These are phyloP conservation scores for Ascaphus truei DNA, from an alignment of 2,113 vertebrate genomes.

Conservation along the genomic window DNA sequence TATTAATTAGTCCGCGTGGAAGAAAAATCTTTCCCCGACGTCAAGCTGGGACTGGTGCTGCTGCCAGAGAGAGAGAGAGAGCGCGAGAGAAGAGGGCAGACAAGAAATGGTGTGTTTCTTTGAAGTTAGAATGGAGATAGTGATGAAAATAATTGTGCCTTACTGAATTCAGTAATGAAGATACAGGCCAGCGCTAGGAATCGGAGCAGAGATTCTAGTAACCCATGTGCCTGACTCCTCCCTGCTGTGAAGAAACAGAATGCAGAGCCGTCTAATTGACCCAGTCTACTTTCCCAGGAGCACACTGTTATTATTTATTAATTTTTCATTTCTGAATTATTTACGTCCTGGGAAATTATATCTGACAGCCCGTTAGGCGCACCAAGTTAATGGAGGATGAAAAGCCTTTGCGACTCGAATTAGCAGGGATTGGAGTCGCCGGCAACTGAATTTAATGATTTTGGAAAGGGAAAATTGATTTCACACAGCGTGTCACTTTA, in stretches of 20 bases:
- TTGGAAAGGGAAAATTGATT: slow-evolving; percentile 77
- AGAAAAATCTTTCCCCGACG: slow-evolving; percentile 73
- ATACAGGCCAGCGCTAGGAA: slow-evolving; percentile 73
- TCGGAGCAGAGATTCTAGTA: slow-evolving; percentile 70
- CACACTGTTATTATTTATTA: slow-evolving; percentile 98
- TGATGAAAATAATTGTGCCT: slow-evolving; percentile 87
- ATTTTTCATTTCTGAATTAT: slow-evolving; percentile 99
- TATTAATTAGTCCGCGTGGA: slow-evolving; percentile 82
- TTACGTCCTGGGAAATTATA: slow-evolving; percentile 82
- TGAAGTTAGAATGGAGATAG: slow-evolving; percentile 83
- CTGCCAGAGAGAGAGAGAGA: slow-evolving; percentile 52
- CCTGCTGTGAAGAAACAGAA: slow-evolving; percentile 79
- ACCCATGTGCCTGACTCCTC: slow-evolving; percentile 63
- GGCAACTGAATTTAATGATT: slow-evolving; percentile 79
- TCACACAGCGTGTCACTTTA: slow-evolving; percentile 79
- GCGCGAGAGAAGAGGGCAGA: slow-evolving; percentile 59
- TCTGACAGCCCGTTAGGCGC: slow-evolving; percentile 75
- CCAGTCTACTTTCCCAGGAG: slow-evolving; percentile 78
- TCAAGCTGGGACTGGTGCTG: slow-evolving; percentile 81
- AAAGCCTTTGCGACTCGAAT: slow-evolving; percentile 66
- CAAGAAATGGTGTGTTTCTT: slow-evolving; percentile 81
- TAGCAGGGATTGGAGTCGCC: slow-evolving; percentile 66
- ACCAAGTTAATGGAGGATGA: slow-evolving; percentile 83
- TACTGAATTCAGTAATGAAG: slow-evolving; percentile 89
- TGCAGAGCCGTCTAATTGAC: slow-evolving; percentile 89